These are phyloP conservation scores for Eupithecia centaureata DNA, from an alignment of 2,888 invertebrate genomes.

Conservation along the genomic window DNA sequence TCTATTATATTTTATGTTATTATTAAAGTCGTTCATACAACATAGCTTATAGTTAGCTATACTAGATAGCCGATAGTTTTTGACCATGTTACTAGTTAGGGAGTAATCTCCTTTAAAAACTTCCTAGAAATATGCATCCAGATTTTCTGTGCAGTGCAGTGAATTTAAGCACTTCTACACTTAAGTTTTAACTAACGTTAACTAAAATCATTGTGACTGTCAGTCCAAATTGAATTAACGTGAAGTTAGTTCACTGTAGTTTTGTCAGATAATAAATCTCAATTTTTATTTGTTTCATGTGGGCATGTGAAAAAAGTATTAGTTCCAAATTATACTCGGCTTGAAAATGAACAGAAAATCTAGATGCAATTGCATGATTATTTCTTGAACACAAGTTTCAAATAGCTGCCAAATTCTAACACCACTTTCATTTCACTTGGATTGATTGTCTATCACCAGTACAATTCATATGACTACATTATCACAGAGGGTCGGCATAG, in stretches of 20 bases:
- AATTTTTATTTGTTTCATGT: no score
- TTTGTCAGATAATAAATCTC: no score
- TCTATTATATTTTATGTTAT: neutral
- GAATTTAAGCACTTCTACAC: no score
- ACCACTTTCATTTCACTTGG: neutral
- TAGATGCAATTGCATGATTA: neutral
- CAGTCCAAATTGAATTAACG: no score
- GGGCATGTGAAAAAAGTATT: neutral
- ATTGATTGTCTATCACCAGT: neutral
- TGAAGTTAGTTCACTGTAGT: no score
- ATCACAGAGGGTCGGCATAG: no score
- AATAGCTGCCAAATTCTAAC: neutral
- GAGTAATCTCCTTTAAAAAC: neutral
- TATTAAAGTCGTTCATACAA: neutral
- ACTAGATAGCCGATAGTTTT: neutral
- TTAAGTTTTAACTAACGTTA: no score
- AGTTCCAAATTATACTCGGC: neutral
- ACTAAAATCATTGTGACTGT: no score
- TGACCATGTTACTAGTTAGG: neutral
- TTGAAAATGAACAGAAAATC: neutral
- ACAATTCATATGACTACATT: no score
- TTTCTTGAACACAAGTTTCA: neutral
- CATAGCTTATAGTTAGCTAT: neutral
- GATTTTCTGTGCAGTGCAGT: slow-evolving; percentile 1
- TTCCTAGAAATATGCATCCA: neutral